phyloP scores from a whole-genome alignment of 2,797 vertebrate genomes.

The Huso huso region DNA sequence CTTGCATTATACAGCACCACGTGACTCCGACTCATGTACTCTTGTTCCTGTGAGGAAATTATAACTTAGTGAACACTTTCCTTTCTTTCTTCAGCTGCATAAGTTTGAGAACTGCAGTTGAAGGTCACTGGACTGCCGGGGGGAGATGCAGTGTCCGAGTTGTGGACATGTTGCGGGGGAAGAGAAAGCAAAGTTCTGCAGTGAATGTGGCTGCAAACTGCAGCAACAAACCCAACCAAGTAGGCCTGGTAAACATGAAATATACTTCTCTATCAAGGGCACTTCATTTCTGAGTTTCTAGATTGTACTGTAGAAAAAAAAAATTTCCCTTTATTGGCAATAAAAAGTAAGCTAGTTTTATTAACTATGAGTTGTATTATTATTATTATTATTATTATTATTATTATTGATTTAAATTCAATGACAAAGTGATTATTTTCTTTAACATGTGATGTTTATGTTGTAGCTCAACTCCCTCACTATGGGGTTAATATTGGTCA shows the following conservation, averaged over 20 bases:
- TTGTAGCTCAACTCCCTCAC: no score
- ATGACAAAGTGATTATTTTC: no score
- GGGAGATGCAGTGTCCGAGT: conserved; percentile 49
- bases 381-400: no score
- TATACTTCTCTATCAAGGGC: no score
- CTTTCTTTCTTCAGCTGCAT: not conserved
- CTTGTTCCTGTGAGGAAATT: not conserved
- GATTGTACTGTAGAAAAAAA: no score
- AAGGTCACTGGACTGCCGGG: not conserved
- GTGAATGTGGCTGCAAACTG: conserved; percentile 44
- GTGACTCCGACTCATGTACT: not conserved
- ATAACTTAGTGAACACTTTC: not conserved
- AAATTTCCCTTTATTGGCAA: no score
- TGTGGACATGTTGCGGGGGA: conserved; percentile 42
- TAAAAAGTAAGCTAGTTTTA: no score
- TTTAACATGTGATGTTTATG: no score
- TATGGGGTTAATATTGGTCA: no score
- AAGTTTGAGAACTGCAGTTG: not conserved
- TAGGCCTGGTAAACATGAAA: conserved; percentile 35
- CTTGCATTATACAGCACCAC: not conserved
- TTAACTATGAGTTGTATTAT: no score
- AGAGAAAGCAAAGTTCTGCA: conserved; percentile 58
- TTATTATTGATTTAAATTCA: no score
- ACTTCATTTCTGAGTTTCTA: no score
- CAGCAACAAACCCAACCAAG: conserved; percentile 17